Percentiles rank a stretch among this genome's conserved stretches.
phyloP scores from a whole-genome alignment of 2,797 vertebrate genomes.

The Molossus molossus region DNA sequence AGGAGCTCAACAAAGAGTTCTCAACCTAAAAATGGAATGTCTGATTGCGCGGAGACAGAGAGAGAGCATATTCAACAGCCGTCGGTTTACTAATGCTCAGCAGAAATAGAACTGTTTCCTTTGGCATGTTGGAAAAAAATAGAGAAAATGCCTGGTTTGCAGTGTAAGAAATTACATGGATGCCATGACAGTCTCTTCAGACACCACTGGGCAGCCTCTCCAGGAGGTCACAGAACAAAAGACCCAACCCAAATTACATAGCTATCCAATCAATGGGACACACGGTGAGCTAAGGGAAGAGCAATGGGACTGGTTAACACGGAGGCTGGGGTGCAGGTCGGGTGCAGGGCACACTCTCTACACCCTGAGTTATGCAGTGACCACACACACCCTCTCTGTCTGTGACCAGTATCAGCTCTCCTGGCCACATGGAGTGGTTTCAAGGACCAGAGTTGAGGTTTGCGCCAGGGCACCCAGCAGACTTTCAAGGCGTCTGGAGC shows the following conservation, averaged over 20 bases:
- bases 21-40: background rate
- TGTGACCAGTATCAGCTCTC: background rate
- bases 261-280: background rate
- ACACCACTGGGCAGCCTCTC: background rate
- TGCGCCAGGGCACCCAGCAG: background rate
- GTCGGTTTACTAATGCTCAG: too few relatives aligned
- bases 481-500: background rate
- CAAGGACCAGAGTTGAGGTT: background rate
- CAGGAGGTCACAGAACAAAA: background rate
- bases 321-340: too few relatives aligned
- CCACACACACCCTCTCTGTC: background rate
- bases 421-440: background rate
- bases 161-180: background rate
- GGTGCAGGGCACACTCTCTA: fast-evolving
- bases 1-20: background rate
- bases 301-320: fast-evolving
- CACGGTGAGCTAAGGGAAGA: background rate
- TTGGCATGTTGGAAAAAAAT: background rate
- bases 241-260: too few relatives aligned
- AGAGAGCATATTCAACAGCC: background rate
- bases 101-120: background rate
- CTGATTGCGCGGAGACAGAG: too few relatives aligned
- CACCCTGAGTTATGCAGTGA: background rate
- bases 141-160: background rate
- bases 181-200: background rate